Evolutionary conservation across 2,113 vertebrate species (phyloP).

Genomic region (Indicator maculatus): DNA sequence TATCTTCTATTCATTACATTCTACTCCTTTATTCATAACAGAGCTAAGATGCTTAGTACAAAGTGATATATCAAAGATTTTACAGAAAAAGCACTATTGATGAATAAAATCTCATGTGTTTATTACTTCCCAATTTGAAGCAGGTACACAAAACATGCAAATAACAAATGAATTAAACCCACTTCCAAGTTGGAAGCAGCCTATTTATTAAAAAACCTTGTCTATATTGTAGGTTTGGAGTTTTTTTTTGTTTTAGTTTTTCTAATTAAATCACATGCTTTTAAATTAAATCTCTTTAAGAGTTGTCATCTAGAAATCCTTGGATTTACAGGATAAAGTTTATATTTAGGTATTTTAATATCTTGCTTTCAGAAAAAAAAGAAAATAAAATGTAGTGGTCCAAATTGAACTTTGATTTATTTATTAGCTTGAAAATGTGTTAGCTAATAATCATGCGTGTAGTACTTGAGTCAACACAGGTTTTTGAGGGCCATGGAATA

Average conservation of each 20-base stretch:
- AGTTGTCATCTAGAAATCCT: neutral
- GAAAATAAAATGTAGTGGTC: no score
- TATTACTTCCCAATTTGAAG: neutral
- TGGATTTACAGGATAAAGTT: neutral
- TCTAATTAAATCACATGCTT: neutral
- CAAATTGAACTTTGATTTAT: no score
- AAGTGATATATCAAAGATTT: constrained; percentile 1
- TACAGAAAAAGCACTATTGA: neutral
- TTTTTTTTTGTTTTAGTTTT: neutral
- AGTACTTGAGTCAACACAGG: no score
- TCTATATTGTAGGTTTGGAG: no score
- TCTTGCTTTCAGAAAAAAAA: neutral
- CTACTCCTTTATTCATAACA: neutral
- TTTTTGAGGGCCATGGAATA: no score
- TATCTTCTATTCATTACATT: neutral
- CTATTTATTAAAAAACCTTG: neutral
- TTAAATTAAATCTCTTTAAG: neutral
- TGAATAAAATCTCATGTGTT: neutral
- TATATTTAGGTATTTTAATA: neutral
- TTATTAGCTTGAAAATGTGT: no score
- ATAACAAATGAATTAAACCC: neutral
- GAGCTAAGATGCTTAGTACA: constrained; percentile 13
- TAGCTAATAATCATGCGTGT: no score
- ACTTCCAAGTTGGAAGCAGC: neutral
- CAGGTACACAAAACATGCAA: neutral